A percentile compares a stretch with the other conserved stretches of the same genome.
These are phyloP conservation scores for Agrochola litura DNA, from an alignment of 2,888 invertebrate genomes.

Conservation along the genomic window DNA sequence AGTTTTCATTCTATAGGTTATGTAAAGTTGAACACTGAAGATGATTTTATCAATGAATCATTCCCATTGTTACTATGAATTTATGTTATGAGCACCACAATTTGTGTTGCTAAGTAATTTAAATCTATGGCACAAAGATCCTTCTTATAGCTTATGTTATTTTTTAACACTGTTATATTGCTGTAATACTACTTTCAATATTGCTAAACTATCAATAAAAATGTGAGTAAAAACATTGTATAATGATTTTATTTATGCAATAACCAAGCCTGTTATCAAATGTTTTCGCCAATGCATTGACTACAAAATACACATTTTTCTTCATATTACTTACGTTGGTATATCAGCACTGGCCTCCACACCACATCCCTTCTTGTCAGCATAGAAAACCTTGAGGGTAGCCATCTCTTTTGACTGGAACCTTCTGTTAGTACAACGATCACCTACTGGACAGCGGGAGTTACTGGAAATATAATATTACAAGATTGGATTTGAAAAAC, in stretches of 20 bases:
- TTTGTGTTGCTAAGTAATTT: constrained; percentile 2
- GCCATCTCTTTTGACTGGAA: constrained; percentile 97
- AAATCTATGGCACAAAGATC: background rate
- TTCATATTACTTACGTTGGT: constrained; percentile 89
- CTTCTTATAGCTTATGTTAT: background rate
- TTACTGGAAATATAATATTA: constrained; percentile 92
- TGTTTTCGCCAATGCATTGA: constrained; percentile 27
- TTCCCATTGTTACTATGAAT: background rate
- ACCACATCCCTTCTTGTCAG: constrained; percentile 98
- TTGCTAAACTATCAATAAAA: background rate
- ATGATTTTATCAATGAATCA: background rate
- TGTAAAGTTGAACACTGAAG: background rate
- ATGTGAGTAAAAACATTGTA: background rate
- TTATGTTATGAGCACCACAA: background rate
- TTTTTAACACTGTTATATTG: background rate
- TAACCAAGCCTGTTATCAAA: background rate
- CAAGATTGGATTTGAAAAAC: background rate
- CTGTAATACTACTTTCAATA: background rate
- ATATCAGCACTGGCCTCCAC: constrained; percentile 94
- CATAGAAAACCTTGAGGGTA: constrained; percentile 96
- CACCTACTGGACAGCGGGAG: constrained; percentile 96
- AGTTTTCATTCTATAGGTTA: background rate
- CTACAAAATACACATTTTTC: background rate
- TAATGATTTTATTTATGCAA: background rate
- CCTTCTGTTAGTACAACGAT: constrained; percentile 97